A percentile compares a stretch with the other conserved stretches of the same genome.
phyloP scores from a whole-genome alignment of 1,140 invertebrate species.

The Potamilus streckersoni region DNA sequence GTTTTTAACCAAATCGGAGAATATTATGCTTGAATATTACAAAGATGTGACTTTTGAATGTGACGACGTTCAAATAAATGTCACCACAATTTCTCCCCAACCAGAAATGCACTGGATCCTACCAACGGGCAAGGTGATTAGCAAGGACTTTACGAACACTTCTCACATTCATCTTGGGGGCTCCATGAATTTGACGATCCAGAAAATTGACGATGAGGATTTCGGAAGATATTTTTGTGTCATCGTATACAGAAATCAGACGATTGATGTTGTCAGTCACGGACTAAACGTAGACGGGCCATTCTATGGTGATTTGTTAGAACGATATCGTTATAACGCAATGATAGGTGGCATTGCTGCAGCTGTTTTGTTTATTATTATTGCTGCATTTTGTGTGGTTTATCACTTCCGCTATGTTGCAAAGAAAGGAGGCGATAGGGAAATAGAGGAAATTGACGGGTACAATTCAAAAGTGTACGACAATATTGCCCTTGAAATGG shows the following conservation, averaged over 20 bases:
- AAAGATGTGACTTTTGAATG: conserved; percentile 1
- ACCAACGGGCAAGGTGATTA: conserved; percentile 12
- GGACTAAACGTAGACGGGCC: conserved; percentile 16
- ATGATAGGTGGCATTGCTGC: conserved; percentile 25
- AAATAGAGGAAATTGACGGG: conserved; percentile 19
- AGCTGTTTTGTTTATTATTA: conserved; percentile 16
- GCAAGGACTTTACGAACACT: background rate
- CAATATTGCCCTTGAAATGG: conserved; percentile 12
- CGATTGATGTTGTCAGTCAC: conserved; percentile 6
- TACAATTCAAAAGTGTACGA: conserved; percentile 15
- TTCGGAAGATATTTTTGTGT: conserved; percentile 23
- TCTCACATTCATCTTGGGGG: conserved; percentile 7
- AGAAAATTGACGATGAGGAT: conserved; percentile 17
- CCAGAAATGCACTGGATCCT: conserved; percentile 8
- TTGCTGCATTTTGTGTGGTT: conserved; percentile 10
- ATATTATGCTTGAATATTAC: conserved; percentile 8
- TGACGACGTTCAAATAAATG: conserved; percentile 1
- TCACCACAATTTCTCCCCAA: background rate
- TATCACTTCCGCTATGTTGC: conserved; percentile 8
- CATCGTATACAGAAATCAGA: conserved; percentile 10
- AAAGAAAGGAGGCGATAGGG: conserved; percentile 2
- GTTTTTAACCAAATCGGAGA: background rate
- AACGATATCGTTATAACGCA: conserved; percentile 12
- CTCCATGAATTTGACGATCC: conserved; percentile 9
- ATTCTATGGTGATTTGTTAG: conserved; percentile 16